Evolutionary conservation across 1,140 invertebrate species (phyloP).

Genomic region (Nasonia longicornis): DNA sequence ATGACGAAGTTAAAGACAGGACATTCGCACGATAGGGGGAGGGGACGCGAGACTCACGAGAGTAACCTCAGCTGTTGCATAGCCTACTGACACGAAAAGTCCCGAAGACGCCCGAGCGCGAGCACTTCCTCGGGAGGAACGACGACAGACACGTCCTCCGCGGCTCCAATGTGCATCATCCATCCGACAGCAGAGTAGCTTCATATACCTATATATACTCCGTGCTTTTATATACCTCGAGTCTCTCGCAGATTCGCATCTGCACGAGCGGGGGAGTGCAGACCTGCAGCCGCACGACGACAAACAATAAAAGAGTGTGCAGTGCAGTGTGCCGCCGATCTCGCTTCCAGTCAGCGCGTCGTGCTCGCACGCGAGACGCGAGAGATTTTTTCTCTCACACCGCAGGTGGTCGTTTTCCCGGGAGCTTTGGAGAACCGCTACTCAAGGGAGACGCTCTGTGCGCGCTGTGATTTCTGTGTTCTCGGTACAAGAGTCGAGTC

Average conservation of each 20-base stretch:
- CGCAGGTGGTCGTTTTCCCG: not conserved
- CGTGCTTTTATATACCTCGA: too few species aligned
- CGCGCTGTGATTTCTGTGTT: not conserved
- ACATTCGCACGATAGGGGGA: too few species aligned
- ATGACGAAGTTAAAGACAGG: too few species aligned
- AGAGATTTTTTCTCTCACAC: not conserved
- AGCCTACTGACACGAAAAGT: constrained; percentile 14
- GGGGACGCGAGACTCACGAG: not conserved
- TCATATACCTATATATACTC: not conserved
- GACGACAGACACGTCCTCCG: not conserved
- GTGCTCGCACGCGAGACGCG: not conserved
- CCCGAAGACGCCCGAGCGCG: constrained; percentile 20
- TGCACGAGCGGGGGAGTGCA: not conserved
- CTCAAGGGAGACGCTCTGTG: not conserved
- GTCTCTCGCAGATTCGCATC: not conserved
- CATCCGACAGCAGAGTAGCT: not conserved
- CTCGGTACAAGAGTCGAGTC: not conserved
- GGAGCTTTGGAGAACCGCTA: not conserved
- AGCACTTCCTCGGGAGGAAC: not conserved
- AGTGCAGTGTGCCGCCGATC: not conserved
- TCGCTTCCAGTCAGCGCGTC: not conserved
- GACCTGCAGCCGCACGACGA: not conserved
- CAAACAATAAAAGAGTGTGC: not conserved
- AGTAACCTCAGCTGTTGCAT: constrained; percentile 2
- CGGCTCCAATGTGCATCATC: not conserved